Base-by-base conservation (phyloP, 2,797 vertebrate genomes). In the Staurois parvus region DNA sequence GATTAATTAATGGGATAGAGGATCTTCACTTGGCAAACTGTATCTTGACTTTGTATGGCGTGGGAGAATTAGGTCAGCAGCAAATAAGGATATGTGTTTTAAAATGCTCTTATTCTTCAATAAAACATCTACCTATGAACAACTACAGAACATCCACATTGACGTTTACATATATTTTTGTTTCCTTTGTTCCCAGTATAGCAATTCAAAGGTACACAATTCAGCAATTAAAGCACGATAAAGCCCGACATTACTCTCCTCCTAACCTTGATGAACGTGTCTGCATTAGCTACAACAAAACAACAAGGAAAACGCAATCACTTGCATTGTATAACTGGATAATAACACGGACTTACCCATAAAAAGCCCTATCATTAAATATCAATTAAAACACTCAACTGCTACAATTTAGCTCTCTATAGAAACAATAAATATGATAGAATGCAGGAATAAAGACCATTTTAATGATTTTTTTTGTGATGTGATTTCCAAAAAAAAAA, bases 401-500 rank as follows among this genome's bases (percentile, higher is more conserved):
- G 92, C 88, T 88, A 77, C 83, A 89, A 81, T 67, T 89, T 87
- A 88, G 88, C 68, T 79, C 26, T 74, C 48, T 0, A 37, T 0
- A 64, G 56, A 45, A 45, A 70, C 78, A 52, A 70, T 80, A 89
- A 62, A 48, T 88, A 11, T 56, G 59, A 17, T 79, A 7, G 83
- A 92, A 87, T 7, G 89, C 91, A 81, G 62, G 72, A 28, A 3
- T 81, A 87, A 90, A 92, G 87, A 64, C 84, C 70, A 89, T 72
- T 90, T 85, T 79, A 90, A 87, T 37, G 89, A 88, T 90, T 92
- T 89, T 93, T 89, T 93, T 95, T 92, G 95, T 92, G n/a, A n/a
- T 91, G 64, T 88, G 89, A 88, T 90, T 91, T 93, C 92, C 83
- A 90, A 91, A 82, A 94, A 92, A 37, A 91, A 91, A 70, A 94